These are phyloP conservation scores for Centropus unirufus DNA, from an alignment of 2,113 vertebrate genomes.

Conservation along the genomic window DNA sequence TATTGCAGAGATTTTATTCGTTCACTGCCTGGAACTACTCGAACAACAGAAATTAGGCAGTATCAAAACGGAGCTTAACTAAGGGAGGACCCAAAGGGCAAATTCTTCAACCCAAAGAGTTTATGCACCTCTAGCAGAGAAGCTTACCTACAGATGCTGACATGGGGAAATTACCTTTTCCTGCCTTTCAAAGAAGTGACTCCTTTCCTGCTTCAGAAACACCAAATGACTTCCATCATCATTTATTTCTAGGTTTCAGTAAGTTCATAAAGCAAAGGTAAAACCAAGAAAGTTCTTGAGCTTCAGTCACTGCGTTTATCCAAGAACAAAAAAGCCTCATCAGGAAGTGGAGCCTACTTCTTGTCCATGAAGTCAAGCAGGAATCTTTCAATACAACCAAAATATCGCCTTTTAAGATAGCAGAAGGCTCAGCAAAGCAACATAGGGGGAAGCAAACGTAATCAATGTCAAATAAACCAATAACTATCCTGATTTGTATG, in stretches of 20 bases:
- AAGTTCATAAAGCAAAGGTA: neutral
- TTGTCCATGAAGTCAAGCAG: neutral
- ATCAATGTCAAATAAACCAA: neutral
- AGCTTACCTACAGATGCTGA: neutral
- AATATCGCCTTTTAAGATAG: neutral
- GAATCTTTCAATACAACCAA: neutral
- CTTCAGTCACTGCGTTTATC: neutral
- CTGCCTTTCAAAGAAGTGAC: neutral
- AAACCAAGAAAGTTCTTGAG: neutral
- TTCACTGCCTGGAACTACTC: neutral
- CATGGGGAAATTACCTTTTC: neutral
- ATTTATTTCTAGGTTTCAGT: neutral
- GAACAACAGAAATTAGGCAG: neutral
- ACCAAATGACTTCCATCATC: rapidly evolving
- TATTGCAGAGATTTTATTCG: neutral
- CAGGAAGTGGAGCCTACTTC: neutral
- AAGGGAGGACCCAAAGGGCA: neutral
- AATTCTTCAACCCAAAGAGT: neutral
- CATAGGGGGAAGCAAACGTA: rapidly evolving
- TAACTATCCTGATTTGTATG: neutral
- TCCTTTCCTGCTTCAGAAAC: neutral
- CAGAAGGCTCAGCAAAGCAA: neutral
- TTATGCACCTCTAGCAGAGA: neutral
- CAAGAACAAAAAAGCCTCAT: neutral
- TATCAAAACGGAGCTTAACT: neutral